Evolutionary conservation across 2,888 invertebrate species (phyloP), one percentile per base, ranked within the genome.

Genomic region (Crematogaster levior): DNA sequence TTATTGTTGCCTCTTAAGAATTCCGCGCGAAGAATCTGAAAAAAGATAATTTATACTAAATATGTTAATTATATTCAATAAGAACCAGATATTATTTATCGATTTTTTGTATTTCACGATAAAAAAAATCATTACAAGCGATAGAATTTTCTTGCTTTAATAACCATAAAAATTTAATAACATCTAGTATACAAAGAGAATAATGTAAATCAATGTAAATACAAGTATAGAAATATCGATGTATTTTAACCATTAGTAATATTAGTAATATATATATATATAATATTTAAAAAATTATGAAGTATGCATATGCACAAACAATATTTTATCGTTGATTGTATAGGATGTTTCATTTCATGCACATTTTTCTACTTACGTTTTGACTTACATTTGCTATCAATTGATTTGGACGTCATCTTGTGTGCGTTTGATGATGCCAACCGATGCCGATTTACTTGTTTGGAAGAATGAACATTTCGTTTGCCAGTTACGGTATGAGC

Each of bases 381-480:
- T 43, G 56, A 77, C 5, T 1, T 53, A 48, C 6, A 10, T 10
- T n/a, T 6, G 40, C 12, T 6, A 4, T 40, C n/a, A n/a, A 53
- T 40, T 2, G 15, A 53, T 61, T 37, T 61, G n/a, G 15, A 21
- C 37, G 56, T 30, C 7, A n/a, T 24, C 27, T 40, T 51, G n/a
- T 56, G 9, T 34, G 5, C 9, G 5, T 15, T 24, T 24, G 61
- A 9, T 30, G 30, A 65, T 43, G 24, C 0, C n/a, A 51, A 48
- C 63, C 24, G 15, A 1, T 61, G 48, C 9, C n/a, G 27, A 63
- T n/a, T 51, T 63, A 63, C 10, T 7, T 10, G n/a, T 27, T 66
- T 66, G 21, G 21, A 56, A 56, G 24, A 56, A 77, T 24, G 21
- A 43, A 56, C 66, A 18, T 56, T 66, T 43, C 15, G n/a, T 40